Percentiles rank a stretch among this genome's conserved stretches.
Evolutionary conservation across 2,888 invertebrate genomes (phyloP).

Genomic region (Ophion slaviceki): DNA sequence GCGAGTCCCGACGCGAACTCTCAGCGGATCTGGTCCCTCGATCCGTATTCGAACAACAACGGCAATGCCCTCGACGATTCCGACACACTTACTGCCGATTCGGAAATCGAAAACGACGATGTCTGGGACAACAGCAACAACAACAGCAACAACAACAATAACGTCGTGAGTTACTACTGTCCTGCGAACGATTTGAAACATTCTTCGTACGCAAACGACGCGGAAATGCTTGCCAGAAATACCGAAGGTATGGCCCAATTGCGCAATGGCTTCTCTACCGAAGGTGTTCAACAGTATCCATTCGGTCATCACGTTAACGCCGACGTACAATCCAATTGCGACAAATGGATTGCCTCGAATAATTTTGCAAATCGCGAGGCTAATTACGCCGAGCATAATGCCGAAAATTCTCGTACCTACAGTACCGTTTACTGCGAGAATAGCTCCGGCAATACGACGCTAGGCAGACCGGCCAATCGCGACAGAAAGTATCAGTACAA

Average conservation of each 20-base stretch:
- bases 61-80: slow-evolving; percentile 77
- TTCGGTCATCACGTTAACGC: slow-evolving; percentile 63
- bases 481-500: slow-evolving; percentile 46
- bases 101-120: slow-evolving; percentile 76
- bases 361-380: slow-evolving; percentile 48
- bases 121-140: slow-evolving; percentile 68
- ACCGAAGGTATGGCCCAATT: slow-evolving; percentile 67
- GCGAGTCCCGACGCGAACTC: slow-evolving; percentile 74
- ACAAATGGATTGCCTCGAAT: slow-evolving; percentile 75
- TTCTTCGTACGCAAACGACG: slow-evolving; percentile 11
- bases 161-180: slow-evolving; percentile 66
- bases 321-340: slow-evolving; percentile 75
- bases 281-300: slow-evolving; percentile 67
- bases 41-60: slow-evolving; percentile 68
- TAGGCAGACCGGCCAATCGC: slow-evolving; percentile 34
- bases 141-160: slow-evolving; percentile 46
- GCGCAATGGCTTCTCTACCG: slow-evolving; percentile 58
- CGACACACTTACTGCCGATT: slow-evolving; percentile 80
- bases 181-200: slow-evolving; percentile 68
- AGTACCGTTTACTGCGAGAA: slow-evolving; percentile 47
- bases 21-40: slow-evolving; percentile 69
- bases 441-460: slow-evolving; percentile 14
- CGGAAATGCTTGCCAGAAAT: slow-evolving; percentile 60
- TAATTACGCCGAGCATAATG: slow-evolving; percentile 18
- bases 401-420: slow-evolving; percentile 37